Conservation (phyloP, 2,888 invertebrate genomes). For the Heteromyza rotundicornis region DNA sequence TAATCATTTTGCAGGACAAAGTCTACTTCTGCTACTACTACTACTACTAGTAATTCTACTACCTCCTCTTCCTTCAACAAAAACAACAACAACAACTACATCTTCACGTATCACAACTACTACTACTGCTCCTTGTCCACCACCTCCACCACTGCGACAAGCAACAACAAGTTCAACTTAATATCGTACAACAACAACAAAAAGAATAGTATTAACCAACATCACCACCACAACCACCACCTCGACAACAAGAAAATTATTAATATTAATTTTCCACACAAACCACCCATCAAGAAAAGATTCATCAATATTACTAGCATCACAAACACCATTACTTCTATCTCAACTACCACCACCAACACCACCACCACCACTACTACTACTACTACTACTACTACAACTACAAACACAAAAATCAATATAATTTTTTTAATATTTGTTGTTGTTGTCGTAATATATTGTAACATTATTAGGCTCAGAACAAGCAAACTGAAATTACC, state of each 20-base stretch:
- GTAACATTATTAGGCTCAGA: not conserved
- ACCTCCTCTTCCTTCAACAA: conserved; percentile 57
- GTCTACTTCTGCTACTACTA: conserved; percentile 61
- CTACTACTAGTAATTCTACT: conserved; percentile 58
- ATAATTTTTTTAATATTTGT: not conserved
- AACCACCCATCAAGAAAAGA: not conserved
- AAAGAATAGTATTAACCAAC: conserved; percentile 29
- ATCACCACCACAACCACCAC: conserved; percentile 31
- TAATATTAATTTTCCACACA: not conserved
- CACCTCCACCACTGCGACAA: conserved; percentile 35
- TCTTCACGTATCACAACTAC: conserved; percentile 49
- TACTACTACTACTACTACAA: conserved; percentile 32
- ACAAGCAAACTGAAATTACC: conserved; percentile 17
- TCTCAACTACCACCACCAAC: conserved; percentile 27
- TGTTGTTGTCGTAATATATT: not conserved
- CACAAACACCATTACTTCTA: conserved; percentile 31
- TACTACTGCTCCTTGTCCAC: conserved; percentile 41
- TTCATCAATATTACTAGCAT: conserved; percentile 25
- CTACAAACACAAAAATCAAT: conserved; percentile 29
- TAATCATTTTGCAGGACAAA: conserved; percentile 63
- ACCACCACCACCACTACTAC: conserved; percentile 30
- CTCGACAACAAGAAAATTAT: conserved; percentile 31
- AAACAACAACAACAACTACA: conserved; percentile 48
- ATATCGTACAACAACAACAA: conserved; percentile 40
- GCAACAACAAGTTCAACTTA: conserved; percentile 28